These are phyloP conservation scores for Pseudanteris insignis DNA, from an alignment of 2,888 invertebrate species.

Conservation along the genomic window DNA sequence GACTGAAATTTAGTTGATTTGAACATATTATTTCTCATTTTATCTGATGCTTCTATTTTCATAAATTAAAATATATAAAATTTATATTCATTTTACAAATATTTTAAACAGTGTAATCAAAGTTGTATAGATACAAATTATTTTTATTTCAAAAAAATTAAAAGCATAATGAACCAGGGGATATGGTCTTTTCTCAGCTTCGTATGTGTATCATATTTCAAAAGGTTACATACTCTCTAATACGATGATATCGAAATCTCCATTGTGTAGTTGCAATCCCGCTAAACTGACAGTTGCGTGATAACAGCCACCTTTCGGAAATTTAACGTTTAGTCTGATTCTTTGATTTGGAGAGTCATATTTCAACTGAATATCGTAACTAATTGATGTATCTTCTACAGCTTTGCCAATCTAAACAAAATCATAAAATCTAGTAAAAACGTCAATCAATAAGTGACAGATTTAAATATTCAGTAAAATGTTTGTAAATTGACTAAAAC, in stretches of 20 bases:
- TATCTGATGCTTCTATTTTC: too few species aligned
- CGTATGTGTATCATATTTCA: too few species aligned
- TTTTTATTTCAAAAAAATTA: neutral
- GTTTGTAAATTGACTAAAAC: too few species aligned
- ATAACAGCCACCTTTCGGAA: slow-evolving; percentile 83
- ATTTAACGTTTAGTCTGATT: slow-evolving; percentile 79
- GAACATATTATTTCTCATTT: too few species aligned
- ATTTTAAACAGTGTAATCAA: too few species aligned
- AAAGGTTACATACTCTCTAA: slow-evolving; percentile 76
- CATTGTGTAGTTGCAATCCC: slow-evolving; percentile 81
- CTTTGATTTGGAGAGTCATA: slow-evolving; percentile 84
- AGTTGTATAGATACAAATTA: too few species aligned
- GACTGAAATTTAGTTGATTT: too few species aligned
- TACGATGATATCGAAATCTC: slow-evolving; percentile 91
- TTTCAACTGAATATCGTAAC: slow-evolving; percentile 71
- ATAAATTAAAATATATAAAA: too few species aligned
- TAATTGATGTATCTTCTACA: slow-evolving; percentile 69
- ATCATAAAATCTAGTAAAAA: neutral
- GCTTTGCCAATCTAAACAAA: slow-evolving; percentile 72
- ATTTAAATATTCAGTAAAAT: too few species aligned
- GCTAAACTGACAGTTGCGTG: slow-evolving; percentile 82
- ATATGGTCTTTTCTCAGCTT: neutral
- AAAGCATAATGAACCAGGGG: neutral
- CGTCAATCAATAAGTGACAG: too few species aligned
- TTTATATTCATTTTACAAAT: too few species aligned